A percentile compares a stretch with the other conserved stretches of the same genome.
phyloP scores from a whole-genome alignment of 2,888 invertebrate species.

The Agrotis clavis region DNA sequence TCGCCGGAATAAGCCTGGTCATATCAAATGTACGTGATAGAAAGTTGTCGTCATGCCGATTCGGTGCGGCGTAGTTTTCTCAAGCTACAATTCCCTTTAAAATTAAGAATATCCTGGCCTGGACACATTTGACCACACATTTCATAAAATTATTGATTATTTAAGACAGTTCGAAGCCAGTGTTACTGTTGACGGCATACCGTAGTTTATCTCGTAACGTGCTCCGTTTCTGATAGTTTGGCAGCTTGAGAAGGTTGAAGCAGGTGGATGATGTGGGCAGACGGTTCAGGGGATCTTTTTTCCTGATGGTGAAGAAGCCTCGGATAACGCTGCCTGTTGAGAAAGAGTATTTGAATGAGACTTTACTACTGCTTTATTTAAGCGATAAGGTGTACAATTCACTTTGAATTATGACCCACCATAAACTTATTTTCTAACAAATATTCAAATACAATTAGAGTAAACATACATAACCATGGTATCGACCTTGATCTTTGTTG shows the following conservation, averaged over 20 bases:
- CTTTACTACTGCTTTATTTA: too few relatives aligned
- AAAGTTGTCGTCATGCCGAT: background rate
- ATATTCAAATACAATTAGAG: too few relatives aligned
- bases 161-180: conserved; percentile 99
- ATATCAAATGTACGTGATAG: too few relatives aligned
- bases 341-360: background rate
- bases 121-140: conserved; percentile 21
- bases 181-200: conserved; percentile 99
- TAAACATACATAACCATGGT: too few relatives aligned
- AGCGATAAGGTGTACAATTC: too few relatives aligned
- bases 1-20: too few relatives aligned
- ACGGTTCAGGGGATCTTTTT: conserved; percentile 97
- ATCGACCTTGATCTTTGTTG: too few relatives aligned
- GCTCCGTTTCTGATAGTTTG: conserved; percentile 99
- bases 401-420: too few relatives aligned
- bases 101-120: conserved; percentile 7
- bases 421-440: too few relatives aligned
- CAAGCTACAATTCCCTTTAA: background rate
- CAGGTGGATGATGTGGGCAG: conserved; percentile 99
- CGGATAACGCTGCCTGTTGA: conserved; percentile 97
- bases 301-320: conserved; percentile 99
- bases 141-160: conserved; percentile 10
- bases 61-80: background rate
- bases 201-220: conserved; percentile 98
- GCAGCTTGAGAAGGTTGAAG: conserved; percentile 99